Evolutionary conservation across 2,888 invertebrate species (phyloP), one percentile per base, ranked within the genome.

Genomic region (Hofmannophila pseudospretella): DNA sequence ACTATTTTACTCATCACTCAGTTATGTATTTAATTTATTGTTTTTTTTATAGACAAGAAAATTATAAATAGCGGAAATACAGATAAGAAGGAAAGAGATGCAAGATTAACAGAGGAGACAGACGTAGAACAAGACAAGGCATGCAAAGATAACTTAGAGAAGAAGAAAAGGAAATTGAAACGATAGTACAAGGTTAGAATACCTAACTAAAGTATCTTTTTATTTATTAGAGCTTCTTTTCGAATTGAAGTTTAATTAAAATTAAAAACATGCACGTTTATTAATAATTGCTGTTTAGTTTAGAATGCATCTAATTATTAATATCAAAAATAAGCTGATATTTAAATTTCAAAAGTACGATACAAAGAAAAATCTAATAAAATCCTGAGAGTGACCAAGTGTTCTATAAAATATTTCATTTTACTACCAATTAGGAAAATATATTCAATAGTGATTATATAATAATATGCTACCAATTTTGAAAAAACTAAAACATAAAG

Each of bases 11-110:
- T 23, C 16, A 11, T 16, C 20, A 40, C 34, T 38, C 9, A 16
- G 32, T 7, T n/a, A n/a, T 20, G 4, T 20, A 13, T 29, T 22
- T 26, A 32, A 20, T 20, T 13, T 23, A 5, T 36, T 40, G 25
- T 36, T 23, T 30, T 20, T n/a, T n/a, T n/a, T n/a, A n/a, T n/a
- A n/a, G n/a, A n/a, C n/a, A 32, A 35, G 23, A 29, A 37, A 33
- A 19, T 32, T 23, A 33, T 16, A 16, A n/a, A 34, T 11, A 39
- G 7, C 29, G 32, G 32, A 30, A 54, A 49, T 32, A 14, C 19
- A 39, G 34, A 39, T 20, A 36, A 33, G 27, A 39, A 38, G 40
- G 32, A 42, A 36, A 39, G 27, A 29, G 44, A 46, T 48, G 47
- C 44, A 38, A 22, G 32, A 37, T 31, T 36, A 32, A 42, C 27